Percentiles rank a stretch among this genome's conserved stretches.
These are phyloP conservation scores for Smutsia temminckii DNA, from an alignment of 2,797 vertebrate genomes.

Conservation along the genomic window DNA sequence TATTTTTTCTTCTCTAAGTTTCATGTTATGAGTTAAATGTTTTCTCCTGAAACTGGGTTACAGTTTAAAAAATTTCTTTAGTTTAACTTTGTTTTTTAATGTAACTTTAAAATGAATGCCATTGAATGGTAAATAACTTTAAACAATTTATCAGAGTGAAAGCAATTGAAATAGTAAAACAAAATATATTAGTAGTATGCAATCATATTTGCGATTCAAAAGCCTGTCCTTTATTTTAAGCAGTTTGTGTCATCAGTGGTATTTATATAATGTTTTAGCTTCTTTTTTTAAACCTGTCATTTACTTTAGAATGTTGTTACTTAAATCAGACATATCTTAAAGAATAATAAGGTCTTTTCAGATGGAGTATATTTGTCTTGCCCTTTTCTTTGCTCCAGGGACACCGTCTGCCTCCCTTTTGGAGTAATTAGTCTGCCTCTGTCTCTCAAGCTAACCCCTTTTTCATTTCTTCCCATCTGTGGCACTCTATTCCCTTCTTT, in stretches of 20 bases:
- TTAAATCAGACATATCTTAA: constrained; percentile 70
- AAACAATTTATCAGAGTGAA: constrained; percentile 39
- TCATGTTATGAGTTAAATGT: constrained; percentile 24
- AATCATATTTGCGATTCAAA: constrained; percentile 10
- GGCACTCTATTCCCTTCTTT: constrained; percentile 77
- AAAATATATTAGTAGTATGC: constrained; percentile 30
- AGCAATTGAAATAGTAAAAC: constrained; percentile 49
- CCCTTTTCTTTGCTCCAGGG: constrained; percentile 69
- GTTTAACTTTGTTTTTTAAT: constrained; percentile 33
- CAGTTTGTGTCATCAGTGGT: constrained; percentile 33
- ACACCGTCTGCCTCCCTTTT: constrained; percentile 78
- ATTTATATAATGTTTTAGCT: constrained; percentile 64
- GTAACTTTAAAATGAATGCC: constrained; percentile 45
- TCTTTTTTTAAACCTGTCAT: constrained; percentile 48
- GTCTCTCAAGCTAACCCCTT: constrained; percentile 69
- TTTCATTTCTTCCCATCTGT: constrained; percentile 81
- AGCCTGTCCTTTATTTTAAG: constrained; percentile 27
- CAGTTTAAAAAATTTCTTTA: constrained; percentile 29
- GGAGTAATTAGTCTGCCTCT: constrained; percentile 77
- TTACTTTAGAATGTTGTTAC: constrained; percentile 68
- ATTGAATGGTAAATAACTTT: constrained; percentile 44
- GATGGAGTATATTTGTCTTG: constrained; percentile 70
- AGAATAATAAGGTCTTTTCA: constrained; percentile 75
- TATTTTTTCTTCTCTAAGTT: constrained; percentile 12
- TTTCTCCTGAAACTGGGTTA: constrained; percentile 51